Conservation (phyloP, 2,113 vertebrate genomes). For the Lycaon pictus region DNA sequence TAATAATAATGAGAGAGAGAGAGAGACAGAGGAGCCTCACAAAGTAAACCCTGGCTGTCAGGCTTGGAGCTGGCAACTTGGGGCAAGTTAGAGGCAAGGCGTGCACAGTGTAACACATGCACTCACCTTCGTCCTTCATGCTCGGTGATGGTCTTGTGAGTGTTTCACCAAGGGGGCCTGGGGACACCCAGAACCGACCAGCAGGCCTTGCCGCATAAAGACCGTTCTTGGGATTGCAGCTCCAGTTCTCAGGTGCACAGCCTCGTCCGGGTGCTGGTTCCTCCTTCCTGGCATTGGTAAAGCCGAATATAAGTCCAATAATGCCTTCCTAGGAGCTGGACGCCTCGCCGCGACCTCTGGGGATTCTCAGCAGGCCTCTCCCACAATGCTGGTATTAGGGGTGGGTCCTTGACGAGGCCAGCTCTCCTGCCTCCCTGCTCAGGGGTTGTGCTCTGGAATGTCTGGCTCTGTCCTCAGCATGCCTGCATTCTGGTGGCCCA, state of each 20-base stretch:
- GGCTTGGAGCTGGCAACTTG: neutral
- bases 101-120: accelerated
- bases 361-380: neutral
- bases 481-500: neutral
- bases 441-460: accelerated
- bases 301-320: neutral
- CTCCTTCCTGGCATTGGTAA: neutral
- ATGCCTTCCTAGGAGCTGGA: neutral
- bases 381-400: accelerated
- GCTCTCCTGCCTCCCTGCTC: neutral
- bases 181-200: neutral
- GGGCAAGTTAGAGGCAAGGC: neutral
- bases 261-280: neutral
- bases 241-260: neutral
- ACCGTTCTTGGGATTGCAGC: neutral
- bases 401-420: neutral
- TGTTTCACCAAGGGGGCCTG: accelerated
- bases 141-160: neutral
- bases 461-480: neutral
- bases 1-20: too few species aligned
- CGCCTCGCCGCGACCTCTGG: neutral
- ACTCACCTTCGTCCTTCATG: neutral
- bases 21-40: neutral
- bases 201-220: neutral
- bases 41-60: neutral